Evolutionary conservation across 2,797 vertebrate species (phyloP).

Genomic region (Mareca strepera): DNA sequence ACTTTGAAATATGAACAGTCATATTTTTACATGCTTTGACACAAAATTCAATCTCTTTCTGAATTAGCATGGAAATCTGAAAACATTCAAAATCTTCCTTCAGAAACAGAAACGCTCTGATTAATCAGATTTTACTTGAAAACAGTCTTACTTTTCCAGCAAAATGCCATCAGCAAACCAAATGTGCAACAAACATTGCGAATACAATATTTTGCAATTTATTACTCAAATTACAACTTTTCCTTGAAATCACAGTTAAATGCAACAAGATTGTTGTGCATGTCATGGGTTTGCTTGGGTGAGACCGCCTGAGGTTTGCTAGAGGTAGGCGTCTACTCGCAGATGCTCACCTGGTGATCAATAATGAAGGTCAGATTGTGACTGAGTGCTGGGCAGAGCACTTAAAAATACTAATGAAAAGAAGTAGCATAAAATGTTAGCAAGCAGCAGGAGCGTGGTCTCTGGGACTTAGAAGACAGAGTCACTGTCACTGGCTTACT

Average conservation of each 20-base stretch:
- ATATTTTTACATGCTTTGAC: slow-evolving; percentile 52
- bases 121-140: neutral
- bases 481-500: neutral
- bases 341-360: neutral
- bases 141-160: neutral
- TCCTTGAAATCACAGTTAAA: neutral
- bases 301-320: neutral
- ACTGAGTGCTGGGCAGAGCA: neutral
- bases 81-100: neutral
- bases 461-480: neutral
- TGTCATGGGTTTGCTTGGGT: neutral
- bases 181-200: neutral
- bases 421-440: neutral
- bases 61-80: slow-evolving; percentile 21
- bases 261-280: neutral
- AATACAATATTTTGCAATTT: neutral
- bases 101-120: slow-evolving; percentile 33
- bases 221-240: neutral
- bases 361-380: neutral
- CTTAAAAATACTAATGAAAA: neutral
- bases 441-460: neutral
- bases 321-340: neutral
- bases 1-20: slow-evolving; percentile 19
- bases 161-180: neutral
- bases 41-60: slow-evolving; percentile 28